Evolutionary conservation across 2,797 vertebrate genomes (phyloP), one percentile per base, ranked within the genome.

Genomic region (Antrozous pallidus): DNA sequence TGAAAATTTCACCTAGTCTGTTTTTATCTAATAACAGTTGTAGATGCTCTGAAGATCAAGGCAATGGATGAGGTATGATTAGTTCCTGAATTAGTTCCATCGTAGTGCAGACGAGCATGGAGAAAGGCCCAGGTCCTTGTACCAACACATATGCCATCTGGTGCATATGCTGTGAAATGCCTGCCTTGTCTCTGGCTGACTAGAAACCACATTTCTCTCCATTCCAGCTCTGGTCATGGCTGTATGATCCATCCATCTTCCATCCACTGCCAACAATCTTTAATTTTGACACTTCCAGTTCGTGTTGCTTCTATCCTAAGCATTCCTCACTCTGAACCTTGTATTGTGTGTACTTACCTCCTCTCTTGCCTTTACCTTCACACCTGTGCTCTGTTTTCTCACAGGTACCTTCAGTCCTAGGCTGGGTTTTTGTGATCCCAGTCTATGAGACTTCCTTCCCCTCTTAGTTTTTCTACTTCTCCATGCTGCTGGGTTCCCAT

Each of bases 401-500:
- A 17, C 8, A 28, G 20, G 40, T 38, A 5, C 22, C 47, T 9
- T 51, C 4, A 22, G 2, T 71, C 31, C 6, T 14, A 67, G 12
- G 26, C 7, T 61, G 1, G n/a, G 45, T 22, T 65, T 31, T 24
- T 54, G 73, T 24, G 8, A 77, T 10, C 5, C 17, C 45, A 33
- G 24, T 26, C 40, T 42, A 24, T n/a, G 28, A 33, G 95, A 11
- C 36, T 51, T 70, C 18, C 36, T 51, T 70, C 18, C 16, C n/a
- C 63, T 83, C 12, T 77, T 8, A 56, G 33, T 16, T 74, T 91
- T 87, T 40, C 36, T 24, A 18, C 12, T 49, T 26, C 17, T 36
- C n/a, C 4, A 1, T 20, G n/a, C 17, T 61, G 4, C 22, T 3
- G 5, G 0, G 2, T 54, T 14, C 20, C n/a, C 9, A 8, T n/a